Evolutionary conservation across 2,888 invertebrate genomes (phyloP).

Genomic region (Cerastis leucographa): DNA sequence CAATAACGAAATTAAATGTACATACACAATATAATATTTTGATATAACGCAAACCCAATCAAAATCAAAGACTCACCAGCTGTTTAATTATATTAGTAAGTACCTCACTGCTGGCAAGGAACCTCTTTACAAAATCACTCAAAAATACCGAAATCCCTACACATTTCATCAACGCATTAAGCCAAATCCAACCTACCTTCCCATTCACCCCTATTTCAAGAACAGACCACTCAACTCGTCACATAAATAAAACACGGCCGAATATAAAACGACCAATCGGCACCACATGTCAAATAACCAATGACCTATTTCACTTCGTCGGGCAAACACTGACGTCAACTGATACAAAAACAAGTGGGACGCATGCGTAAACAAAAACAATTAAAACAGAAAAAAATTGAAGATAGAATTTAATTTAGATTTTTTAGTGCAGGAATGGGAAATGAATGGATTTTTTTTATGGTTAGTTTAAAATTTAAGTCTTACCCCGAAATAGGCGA

Average conservation of each 20-base stretch:
- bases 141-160: neutral
- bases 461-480: neutral
- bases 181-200: neutral
- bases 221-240: conserved; percentile 36
- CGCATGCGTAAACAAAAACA: conserved; percentile 65
- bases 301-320: conserved; percentile 64
- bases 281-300: conserved; percentile 49
- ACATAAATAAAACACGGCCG: conserved; percentile 43
- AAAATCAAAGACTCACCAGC: neutral
- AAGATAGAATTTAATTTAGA: neutral
- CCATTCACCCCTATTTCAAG: conserved; percentile 1
- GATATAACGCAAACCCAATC: neutral
- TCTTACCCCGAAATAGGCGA: conserved; percentile 83
- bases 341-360: conserved; percentile 54
- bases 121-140: neutral
- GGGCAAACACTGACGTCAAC: conserved; percentile 66
- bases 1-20: neutral
- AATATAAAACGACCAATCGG: conserved; percentile 40
- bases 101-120: neutral
- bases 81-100: neutral
- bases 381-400: conserved; percentile 50
- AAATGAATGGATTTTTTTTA: neutral
- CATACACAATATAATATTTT: neutral
- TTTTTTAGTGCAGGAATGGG: neutral
- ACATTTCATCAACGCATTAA: neutral